Percentiles rank a stretch among this genome's conserved stretches.
phyloP scores from a whole-genome alignment of 2,797 vertebrate genomes.

The Chromis chromis region DNA sequence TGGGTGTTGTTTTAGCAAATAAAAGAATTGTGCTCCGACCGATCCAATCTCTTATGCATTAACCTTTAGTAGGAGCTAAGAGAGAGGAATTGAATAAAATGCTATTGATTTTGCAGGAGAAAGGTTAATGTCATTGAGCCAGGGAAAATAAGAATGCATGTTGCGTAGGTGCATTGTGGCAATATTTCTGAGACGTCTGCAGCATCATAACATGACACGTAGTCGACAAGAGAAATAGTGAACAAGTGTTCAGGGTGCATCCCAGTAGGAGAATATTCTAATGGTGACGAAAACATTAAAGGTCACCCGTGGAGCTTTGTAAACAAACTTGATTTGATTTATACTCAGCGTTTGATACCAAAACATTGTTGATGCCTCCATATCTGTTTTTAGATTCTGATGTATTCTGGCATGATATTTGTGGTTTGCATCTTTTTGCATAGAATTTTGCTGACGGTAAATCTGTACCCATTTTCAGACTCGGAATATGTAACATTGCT shows the following conservation, averaged over 20 bases:
- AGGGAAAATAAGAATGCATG: constrained; percentile 44
- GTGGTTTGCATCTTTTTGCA: no score
- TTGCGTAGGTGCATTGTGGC: constrained; percentile 23
- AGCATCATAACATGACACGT: constrained; percentile 2
- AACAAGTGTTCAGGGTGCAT: not conserved
- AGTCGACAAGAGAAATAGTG: no score
- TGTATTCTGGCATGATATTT: not conserved
- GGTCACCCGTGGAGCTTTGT: not conserved
- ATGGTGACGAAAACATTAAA: constrained; percentile 16
- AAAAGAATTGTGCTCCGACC: constrained; percentile 59
- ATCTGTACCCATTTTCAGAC: no score
- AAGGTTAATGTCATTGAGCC: constrained; percentile 69
- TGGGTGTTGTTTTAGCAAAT: constrained; percentile 38
- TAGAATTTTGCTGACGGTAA: no score
- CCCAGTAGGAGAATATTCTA: not conserved
- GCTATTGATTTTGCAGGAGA: constrained; percentile 64
- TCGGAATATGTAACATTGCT: no score
- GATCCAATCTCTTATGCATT: constrained; percentile 71
- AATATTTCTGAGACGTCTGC: constrained; percentile 11
- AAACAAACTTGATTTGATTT: constrained; percentile 5
- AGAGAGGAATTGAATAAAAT: constrained; percentile 69
- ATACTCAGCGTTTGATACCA: not conserved
- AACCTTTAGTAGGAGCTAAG: constrained; percentile 72
- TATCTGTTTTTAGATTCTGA: not conserved
- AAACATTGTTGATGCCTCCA: constrained; percentile 5